Conservation (phyloP, 30 jellyfish, hydroid and myxozoan species). For the Cassiopea andromeda region DNA sequence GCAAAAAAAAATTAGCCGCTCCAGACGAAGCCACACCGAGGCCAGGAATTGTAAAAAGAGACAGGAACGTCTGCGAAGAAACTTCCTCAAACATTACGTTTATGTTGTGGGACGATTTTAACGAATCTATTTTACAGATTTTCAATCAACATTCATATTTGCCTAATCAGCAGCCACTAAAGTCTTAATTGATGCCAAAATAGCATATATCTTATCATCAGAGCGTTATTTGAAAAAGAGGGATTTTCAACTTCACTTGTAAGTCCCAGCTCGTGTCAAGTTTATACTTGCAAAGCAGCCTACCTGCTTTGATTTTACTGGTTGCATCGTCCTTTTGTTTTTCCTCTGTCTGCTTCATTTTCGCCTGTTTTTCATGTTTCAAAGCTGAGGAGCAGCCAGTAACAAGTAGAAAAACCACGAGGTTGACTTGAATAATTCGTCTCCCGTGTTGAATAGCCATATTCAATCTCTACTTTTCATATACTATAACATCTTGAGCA, state of each 20-base stretch:
- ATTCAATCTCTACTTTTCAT: background rate
- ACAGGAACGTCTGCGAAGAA: too few species aligned
- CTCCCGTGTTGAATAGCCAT: background rate
- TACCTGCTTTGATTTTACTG: constrained; percentile 50
- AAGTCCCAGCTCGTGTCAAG: background rate
- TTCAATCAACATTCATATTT: too few species aligned
- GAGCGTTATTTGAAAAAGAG: too few species aligned
- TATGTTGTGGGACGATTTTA: too few species aligned
- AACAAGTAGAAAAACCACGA: constrained; percentile 4
- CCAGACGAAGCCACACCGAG: too few species aligned
- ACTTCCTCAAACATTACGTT: too few species aligned
- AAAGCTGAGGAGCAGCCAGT: background rate
- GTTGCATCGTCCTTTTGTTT: constrained; percentile 15
- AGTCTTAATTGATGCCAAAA: too few species aligned
- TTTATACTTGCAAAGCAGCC: background rate
- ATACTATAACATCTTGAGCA: constrained; percentile 7
- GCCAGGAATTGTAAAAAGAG: too few species aligned
- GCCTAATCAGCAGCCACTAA: too few species aligned
- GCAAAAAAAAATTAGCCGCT: too few species aligned
- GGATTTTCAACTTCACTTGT: background rate
- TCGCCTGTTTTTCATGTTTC: background rate
- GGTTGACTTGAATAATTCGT: background rate
- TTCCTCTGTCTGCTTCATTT: background rate
- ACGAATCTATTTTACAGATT: too few species aligned
- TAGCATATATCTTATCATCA: too few species aligned